A percentile compares a stretch with the other conserved stretches of the same genome.
Conservation (phyloP, 1,140 invertebrate genomes). For the Drosophila ohnishii region DNA sequence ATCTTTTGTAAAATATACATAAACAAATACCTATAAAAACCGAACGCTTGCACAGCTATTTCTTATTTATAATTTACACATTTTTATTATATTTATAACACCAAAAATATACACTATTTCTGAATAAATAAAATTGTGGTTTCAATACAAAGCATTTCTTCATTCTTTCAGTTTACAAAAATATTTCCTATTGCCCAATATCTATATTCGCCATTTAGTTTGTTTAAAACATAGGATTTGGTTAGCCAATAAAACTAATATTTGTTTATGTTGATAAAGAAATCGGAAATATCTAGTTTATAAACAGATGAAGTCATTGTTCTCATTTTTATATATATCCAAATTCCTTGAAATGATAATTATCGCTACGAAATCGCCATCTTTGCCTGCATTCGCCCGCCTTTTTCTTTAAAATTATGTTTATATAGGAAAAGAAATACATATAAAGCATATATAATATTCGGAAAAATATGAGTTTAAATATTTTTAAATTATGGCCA, state of each 20-base stretch:
- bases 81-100: conserved; percentile 3
- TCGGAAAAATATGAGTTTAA: not conserved
- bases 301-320: conserved; percentile 37
- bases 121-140: not conserved
- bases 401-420: conserved; percentile 12
- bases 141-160: conserved; percentile 1
- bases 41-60: not conserved
- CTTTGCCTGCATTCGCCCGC: conserved; percentile 7
- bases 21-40: not conserved
- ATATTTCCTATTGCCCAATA: conserved; percentile 13
- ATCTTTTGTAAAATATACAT: not conserved
- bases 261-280: conserved; percentile 44
- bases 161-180: conserved; percentile 1
- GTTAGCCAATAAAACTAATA: conserved; percentile 19
- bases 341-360: conserved; percentile 19
- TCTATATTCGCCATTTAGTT: conserved; percentile 18
- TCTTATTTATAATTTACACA: not conserved
- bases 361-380: conserved; percentile 1
- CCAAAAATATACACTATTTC: not conserved
- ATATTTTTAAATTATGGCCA: conserved; percentile 9
- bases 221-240: conserved; percentile 19
- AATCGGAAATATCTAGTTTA: conserved; percentile 34
- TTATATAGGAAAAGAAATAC: conserved; percentile 22
- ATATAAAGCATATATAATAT: conserved; percentile 2
- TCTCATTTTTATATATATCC: conserved; percentile 14